Base-by-base conservation (phyloP, 2,888 invertebrate species). In the Apamea sordens region DNA sequence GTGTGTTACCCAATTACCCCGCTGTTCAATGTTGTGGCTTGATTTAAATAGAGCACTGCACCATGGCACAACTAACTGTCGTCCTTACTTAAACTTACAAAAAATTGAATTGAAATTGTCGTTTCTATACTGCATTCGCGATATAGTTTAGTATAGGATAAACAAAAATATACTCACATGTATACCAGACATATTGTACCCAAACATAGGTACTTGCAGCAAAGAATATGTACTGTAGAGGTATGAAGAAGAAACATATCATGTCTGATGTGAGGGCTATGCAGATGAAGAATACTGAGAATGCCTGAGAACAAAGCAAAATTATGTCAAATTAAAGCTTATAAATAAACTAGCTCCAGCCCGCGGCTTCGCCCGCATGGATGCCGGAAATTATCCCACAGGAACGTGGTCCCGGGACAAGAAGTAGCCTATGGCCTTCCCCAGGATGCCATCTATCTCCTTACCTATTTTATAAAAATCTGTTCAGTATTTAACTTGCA, bases 201-300 rank as follows among this genome's bases (percentile, higher is more conserved):
- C 99, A 99, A 87, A 99, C 99, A 96, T 99, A 99, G 93, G 99
- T 99, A 97, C 99, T 99, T 92, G 99, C 99, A 85, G 99, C 98
- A 95, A 99, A 99, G 97, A 99, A 99, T 94, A 99, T 97, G 98
- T 99, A 99, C 96, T 99, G 99, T 91, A 99, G 98, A 89, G 99
- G 99, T 97, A 99, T 99, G 97, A 99, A 99, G 97, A 99, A 99
- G 97, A 99, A 99, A 97, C 99, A 99, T 96, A 99, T 98, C 98
- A 99, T 98, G 97, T 99, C 99, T 91, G 99, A 99, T 89, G 99
- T 99, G 91, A 99, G 98, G 90, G 99, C 99, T 95, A 99, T 98
- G 97, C 99, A 99, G 94, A 99, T 98, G 97, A 99, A 99, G 97
- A 99, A 99, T 93, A 99, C 98, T 92, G 99, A 99, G 97, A 99